These are phyloP conservation scores for Cosmia trapezina DNA, from an alignment of 2,888 invertebrate species.

Conservation along the genomic window DNA sequence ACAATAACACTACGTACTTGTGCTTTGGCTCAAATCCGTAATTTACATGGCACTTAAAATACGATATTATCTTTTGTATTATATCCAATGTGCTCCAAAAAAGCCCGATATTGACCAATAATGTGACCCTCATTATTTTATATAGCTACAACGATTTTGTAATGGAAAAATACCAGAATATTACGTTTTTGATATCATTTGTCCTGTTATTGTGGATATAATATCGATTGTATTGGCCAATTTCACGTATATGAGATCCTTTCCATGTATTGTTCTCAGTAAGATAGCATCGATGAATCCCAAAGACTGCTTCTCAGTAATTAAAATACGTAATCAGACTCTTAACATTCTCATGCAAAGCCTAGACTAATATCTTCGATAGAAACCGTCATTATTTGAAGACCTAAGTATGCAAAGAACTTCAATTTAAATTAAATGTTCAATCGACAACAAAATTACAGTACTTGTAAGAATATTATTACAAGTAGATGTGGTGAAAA, in stretches of 20 bases:
- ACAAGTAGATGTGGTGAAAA: slow-evolving; percentile 52
- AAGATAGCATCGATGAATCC: slow-evolving; percentile 17
- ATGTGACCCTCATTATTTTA: slow-evolving; percentile 74
- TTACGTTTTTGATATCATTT: slow-evolving; percentile 56
- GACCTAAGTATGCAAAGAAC: background rate
- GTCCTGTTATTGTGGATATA: slow-evolving; percentile 49
- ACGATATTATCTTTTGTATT: slow-evolving; percentile 74
- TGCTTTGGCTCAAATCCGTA: slow-evolving; percentile 73
- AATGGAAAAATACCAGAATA: slow-evolving; percentile 70
- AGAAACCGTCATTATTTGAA: slow-evolving; percentile 26
- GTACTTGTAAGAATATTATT: slow-evolving; percentile 44
- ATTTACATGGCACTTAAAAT: slow-evolving; percentile 77
- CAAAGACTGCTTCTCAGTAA: slow-evolving; percentile 22
- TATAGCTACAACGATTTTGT: slow-evolving; percentile 66
- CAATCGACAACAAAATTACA: slow-evolving; percentile 42
- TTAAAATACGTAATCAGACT: slow-evolving; percentile 19
- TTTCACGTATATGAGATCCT: slow-evolving; percentile 36
- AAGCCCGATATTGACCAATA: slow-evolving; percentile 71
- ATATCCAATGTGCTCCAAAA: slow-evolving; percentile 68
- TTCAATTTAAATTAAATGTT: slow-evolving; percentile 18
- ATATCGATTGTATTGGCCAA: slow-evolving; percentile 47
- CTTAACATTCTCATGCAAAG: slow-evolving; percentile 1
- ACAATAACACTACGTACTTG: slow-evolving; percentile 69
- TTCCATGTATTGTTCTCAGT: slow-evolving; percentile 30
- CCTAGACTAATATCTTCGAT: background rate